Conservation (phyloP, 2,113 vertebrate species). For the Aix galericulata region DNA sequence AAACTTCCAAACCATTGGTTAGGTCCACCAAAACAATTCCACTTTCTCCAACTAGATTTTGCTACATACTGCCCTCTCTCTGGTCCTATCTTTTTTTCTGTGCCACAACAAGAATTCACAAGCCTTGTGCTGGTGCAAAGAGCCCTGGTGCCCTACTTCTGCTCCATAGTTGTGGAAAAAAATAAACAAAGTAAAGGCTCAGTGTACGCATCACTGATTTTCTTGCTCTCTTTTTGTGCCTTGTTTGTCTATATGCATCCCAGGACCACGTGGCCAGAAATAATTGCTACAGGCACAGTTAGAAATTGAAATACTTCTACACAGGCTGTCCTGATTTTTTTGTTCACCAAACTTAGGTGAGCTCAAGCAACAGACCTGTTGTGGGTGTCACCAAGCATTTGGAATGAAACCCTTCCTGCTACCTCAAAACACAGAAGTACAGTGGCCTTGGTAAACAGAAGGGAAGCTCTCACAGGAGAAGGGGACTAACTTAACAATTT, state of each 20-base stretch:
- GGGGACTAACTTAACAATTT: neutral
- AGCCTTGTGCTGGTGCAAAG: neutral
- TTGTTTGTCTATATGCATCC: neutral
- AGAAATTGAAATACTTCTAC: neutral
- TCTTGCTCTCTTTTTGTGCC: neutral
- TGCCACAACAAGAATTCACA: neutral
- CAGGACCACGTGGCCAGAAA: neutral
- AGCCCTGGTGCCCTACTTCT: neutral
- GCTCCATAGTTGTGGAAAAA: neutral
- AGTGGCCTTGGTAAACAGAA: neutral
- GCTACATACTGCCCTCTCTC: accelerated
- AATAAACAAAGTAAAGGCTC: neutral
- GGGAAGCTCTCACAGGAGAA: neutral
- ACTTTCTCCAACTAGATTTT: neutral
- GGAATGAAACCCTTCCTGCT: neutral
- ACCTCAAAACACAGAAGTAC: neutral
- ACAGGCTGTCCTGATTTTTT: neutral
- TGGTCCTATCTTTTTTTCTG: neutral
- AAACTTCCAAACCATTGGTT: neutral
- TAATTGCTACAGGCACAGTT: neutral
- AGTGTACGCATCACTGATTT: neutral
- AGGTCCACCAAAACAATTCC: neutral
- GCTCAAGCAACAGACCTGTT: neutral
- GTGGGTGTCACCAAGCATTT: neutral
- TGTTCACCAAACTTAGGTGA: neutral